phyloP scores from a whole-genome alignment of 35 echinoderm and acorn worm genomes.

The Amphiura filiformis region DNA sequence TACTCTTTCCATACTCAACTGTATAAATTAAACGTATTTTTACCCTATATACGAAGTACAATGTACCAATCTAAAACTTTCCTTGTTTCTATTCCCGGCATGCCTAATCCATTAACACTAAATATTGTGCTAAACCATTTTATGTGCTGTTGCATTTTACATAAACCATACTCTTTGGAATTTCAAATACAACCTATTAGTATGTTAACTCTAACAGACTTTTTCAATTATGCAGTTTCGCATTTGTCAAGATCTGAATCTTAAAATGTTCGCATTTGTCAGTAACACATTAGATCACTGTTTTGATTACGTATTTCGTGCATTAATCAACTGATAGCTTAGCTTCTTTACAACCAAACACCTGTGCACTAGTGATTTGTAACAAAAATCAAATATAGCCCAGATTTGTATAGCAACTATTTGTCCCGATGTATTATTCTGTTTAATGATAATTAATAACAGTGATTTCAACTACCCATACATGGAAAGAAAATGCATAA shows the following conservation, averaged over 20 bases:
- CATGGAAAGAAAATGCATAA: too few species aligned
- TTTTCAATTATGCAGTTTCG: neutral
- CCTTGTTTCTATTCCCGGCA: too few species aligned
- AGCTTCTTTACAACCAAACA: too few species aligned
- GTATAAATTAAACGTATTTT: neutral
- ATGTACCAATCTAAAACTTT: neutral
- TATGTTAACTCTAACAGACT: neutral
- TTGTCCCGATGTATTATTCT: too few species aligned
- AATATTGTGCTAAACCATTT: neutral
- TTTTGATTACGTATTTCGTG: too few species aligned
- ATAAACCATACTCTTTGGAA: neutral
- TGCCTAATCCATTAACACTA: neutral
- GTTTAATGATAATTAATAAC: too few species aligned
- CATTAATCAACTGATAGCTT: neutral
- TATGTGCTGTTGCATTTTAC: neutral
- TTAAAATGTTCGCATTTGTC: neutral
- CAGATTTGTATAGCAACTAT: too few species aligned
- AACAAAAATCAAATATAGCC: too few species aligned
- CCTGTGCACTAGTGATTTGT: neutral
- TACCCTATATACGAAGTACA: neutral
- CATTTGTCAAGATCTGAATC: neutral
- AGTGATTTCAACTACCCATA: too few species aligned
- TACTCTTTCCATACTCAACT: neutral
- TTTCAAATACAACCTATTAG: neutral
- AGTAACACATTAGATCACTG: too few species aligned